These are phyloP conservation scores for Danio choprae DNA, from an alignment of 2,797 vertebrate species.

Conservation along the genomic window DNA sequence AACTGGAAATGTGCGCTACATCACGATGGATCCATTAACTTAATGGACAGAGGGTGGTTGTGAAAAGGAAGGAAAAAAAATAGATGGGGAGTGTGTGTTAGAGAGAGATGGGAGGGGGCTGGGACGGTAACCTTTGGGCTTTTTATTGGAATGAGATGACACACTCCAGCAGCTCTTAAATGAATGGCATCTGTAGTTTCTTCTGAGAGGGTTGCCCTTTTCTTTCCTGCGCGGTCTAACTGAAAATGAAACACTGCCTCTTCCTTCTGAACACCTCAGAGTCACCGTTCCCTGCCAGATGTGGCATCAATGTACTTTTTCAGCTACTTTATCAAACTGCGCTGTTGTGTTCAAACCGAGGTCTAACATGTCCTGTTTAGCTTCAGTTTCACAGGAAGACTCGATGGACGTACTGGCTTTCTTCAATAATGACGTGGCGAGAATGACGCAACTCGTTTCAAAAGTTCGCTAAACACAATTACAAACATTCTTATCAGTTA, in stretches of 20 bases:
- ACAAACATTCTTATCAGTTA: constrained; percentile 48
- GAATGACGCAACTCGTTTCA: not conserved
- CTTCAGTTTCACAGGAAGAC: constrained; percentile 31
- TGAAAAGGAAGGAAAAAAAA: constrained; percentile 50
- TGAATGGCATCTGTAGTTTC: constrained; percentile 72
- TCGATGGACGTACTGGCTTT: not conserved
- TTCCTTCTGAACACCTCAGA: constrained; percentile 1
- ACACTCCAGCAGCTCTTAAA: constrained; percentile 63
- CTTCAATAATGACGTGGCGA: not conserved
- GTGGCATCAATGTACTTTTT: constrained; percentile 15
- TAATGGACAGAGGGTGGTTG: constrained; percentile 65
- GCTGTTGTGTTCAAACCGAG: not conserved
- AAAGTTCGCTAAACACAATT: constrained; percentile 51
- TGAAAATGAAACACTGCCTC: constrained; percentile 38
- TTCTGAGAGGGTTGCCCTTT: constrained; percentile 66
- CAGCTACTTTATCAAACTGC: not conserved
- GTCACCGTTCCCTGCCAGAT: not conserved
- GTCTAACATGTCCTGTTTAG: constrained; percentile 1
- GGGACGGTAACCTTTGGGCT: constrained; percentile 75
- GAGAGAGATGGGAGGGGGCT: constrained; percentile 64
- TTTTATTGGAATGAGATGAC: constrained; percentile 67
- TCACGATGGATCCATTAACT: constrained; percentile 66
- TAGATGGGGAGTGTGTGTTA: constrained; percentile 56
- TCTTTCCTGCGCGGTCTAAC: constrained; percentile 37
- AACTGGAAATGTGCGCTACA: constrained; percentile 24